phyloP scores from a whole-genome alignment of 1,140 invertebrate species.

The Drosophila tsacasi region DNA sequence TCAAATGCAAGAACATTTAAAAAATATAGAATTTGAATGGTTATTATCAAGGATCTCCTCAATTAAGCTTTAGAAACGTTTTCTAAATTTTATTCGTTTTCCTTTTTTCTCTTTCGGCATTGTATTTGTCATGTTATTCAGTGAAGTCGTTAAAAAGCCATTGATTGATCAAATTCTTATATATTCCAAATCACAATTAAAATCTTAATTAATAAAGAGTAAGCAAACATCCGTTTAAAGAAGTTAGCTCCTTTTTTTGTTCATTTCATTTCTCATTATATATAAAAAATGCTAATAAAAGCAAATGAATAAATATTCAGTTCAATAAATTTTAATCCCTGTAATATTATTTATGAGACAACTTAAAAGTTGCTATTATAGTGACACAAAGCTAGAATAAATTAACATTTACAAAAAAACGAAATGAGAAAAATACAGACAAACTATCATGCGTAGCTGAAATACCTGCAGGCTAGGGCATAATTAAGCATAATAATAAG shows the following conservation, averaged over 20 bases:
- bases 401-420: no score
- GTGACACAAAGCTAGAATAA: no score
- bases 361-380: no score
- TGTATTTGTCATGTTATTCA: background rate
- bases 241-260: background rate
- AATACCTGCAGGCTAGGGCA: slow-evolving; percentile 29
- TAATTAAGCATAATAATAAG: slow-evolving; percentile 81
- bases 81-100: no score
- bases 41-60: no score
- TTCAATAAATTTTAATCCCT: background rate
- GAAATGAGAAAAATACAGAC: background rate
- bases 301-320: background rate
- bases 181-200: background rate
- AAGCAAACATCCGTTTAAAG: background rate
- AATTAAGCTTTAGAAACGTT: no score
- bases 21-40: no score
- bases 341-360: background rate
- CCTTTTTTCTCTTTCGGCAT: background rate
- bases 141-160: no score
- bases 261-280: slow-evolving; percentile 5
- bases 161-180: no score
- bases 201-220: background rate
- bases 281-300: background rate
- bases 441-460: background rate
- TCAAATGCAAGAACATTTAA: no score